Conservation (phyloP, 2,797 vertebrate genomes). For the Columba guinea region DNA sequence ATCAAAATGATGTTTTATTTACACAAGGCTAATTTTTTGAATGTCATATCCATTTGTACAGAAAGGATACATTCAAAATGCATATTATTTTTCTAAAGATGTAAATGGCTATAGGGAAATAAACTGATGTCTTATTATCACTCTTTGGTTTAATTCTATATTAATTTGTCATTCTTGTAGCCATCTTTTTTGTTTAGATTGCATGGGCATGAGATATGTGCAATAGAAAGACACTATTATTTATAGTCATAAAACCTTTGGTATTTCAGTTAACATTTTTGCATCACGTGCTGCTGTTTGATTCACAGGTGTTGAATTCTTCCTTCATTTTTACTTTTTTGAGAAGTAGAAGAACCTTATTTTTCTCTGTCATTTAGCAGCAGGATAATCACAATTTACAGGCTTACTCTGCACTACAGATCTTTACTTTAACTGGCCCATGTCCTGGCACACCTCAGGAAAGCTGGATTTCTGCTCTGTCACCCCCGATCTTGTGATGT, state of each 20-base stretch:
- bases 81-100: conserved; percentile 5
- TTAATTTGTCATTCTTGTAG: neutral
- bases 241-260: neutral
- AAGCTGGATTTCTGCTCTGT: neutral
- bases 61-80: conserved; percentile 19
- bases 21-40: neutral
- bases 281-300: neutral
- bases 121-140: neutral
- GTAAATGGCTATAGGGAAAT: neutral
- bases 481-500: neutral
- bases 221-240: neutral
- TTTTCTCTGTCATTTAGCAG: neutral
- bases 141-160: neutral
- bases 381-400: neutral
- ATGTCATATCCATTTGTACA: neutral
- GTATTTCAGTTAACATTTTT: neutral
- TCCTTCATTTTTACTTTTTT: neutral
- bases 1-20: neutral
- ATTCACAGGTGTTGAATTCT: neutral
- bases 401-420: neutral
- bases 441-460: neutral
- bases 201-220: neutral
- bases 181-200: neutral
- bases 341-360: neutral
- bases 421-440: neutral